Evolutionary conservation across 2,797 vertebrate species (phyloP).

Genomic region (Phalloptychus januarius): DNA sequence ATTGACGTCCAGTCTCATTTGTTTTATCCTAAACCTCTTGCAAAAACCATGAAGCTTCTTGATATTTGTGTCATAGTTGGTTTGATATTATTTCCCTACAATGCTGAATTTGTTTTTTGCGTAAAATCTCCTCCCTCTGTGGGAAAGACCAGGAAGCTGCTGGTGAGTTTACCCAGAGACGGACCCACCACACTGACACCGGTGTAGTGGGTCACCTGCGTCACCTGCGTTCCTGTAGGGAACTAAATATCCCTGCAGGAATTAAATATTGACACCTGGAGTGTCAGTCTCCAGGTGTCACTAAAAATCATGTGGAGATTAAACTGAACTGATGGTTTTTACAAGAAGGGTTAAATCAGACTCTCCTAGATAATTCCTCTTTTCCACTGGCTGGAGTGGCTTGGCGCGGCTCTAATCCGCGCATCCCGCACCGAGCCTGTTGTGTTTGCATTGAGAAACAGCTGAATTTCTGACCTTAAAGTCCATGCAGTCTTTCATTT

Average conservation of each 20-base stretch:
- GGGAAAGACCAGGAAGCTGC: too few species aligned
- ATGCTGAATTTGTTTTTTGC: background rate
- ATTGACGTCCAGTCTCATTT: too few species aligned
- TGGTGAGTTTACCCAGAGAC: background rate
- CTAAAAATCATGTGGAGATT: too few species aligned
- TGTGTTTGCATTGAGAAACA: background rate
- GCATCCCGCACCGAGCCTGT: background rate
- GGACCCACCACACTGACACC: background rate
- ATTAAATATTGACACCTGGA: too few species aligned
- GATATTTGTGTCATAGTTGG: background rate
- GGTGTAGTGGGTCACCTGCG: background rate
- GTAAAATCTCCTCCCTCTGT: too few species aligned
- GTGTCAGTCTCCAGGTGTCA: too few species aligned
- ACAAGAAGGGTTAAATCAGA: background rate
- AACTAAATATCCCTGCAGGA: too few species aligned
- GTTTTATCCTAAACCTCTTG: too few species aligned
- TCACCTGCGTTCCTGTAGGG: too few species aligned
- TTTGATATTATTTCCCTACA: background rate
- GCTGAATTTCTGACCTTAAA: background rate
- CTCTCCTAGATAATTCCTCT: background rate
- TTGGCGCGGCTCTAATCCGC: background rate
- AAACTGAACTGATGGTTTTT: background rate
- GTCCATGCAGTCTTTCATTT: background rate
- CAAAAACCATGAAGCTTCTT: background rate
- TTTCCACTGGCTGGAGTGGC: background rate